Conservation (phyloP, 2,113 vertebrate species). For the Hystrix brachyura region DNA sequence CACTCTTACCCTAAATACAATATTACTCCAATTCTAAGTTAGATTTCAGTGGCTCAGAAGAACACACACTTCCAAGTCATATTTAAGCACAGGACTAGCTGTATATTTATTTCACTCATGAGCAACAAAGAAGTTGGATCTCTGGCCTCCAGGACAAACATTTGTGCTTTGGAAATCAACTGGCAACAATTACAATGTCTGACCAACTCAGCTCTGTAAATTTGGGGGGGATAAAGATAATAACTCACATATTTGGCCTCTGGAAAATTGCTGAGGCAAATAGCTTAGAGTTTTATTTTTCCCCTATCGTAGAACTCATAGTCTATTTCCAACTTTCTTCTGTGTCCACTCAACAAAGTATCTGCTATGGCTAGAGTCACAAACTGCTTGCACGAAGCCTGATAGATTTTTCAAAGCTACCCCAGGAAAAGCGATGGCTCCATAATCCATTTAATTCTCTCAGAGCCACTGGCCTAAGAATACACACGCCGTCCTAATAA, state of each 20-base stretch:
- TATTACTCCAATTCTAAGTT: slow-evolving; percentile 9
- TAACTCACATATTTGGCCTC: not conserved
- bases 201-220: not conserved
- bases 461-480: not conserved
- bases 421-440: not conserved
- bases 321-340: slow-evolving; percentile 34
- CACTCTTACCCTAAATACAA: not conserved
- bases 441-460: slow-evolving; percentile 36
- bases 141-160: not conserved
- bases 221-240: not conserved
- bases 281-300: slow-evolving; percentile 6
- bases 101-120: not conserved
- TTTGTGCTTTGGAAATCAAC: slow-evolving; percentile 6
- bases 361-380: not conserved
- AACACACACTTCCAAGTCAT: not conserved
- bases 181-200: slow-evolving; percentile 18
- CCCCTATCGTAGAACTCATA: not conserved
- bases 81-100: not conserved
- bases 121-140: not conserved
- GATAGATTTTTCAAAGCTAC: not conserved
- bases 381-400: not conserved
- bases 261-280: slow-evolving; percentile 34
- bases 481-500: slow-evolving; percentile 35
- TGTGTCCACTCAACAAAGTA: not conserved
- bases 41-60: not conserved